Conservation (phyloP, 2,113 vertebrate species). For the Leucosticte australis region DNA sequence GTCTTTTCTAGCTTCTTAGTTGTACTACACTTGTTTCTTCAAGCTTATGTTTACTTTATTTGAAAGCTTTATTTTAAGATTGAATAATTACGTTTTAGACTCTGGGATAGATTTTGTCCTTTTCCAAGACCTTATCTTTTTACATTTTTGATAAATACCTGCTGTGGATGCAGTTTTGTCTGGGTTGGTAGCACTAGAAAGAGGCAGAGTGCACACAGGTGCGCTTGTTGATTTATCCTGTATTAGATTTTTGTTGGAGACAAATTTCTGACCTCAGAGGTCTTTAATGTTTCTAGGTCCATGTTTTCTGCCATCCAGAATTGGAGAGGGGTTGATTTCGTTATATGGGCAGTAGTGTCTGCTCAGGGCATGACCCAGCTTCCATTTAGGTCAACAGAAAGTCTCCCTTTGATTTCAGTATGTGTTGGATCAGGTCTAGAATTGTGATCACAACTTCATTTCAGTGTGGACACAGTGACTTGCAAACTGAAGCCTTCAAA, state of each 20-base stretch:
- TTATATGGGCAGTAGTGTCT: background rate
- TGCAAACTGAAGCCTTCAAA: background rate
- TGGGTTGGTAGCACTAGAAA: background rate
- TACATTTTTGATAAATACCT: background rate
- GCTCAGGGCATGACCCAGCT: background rate
- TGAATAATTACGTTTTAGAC: background rate
- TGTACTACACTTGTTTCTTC: background rate
- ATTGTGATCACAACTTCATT: background rate
- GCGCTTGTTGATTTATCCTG: background rate
- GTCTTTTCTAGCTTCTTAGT: background rate
- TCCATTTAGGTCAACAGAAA: background rate
- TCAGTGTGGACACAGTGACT: background rate
- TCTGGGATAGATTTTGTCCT: background rate
- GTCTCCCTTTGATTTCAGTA: background rate
- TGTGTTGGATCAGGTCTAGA: background rate
- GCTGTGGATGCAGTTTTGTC: background rate
- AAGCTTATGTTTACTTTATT: background rate
- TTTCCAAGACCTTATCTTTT: background rate
- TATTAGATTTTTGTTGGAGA: background rate
- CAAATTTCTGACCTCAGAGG: background rate
- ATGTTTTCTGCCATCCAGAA: background rate
- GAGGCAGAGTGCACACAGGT: background rate
- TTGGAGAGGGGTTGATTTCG: background rate
- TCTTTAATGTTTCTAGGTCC: background rate
- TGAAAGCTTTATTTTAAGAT: background rate